Evolutionary conservation across 2,888 invertebrate genomes (phyloP).

Genomic region (Chromoteleia sp.): DNA sequence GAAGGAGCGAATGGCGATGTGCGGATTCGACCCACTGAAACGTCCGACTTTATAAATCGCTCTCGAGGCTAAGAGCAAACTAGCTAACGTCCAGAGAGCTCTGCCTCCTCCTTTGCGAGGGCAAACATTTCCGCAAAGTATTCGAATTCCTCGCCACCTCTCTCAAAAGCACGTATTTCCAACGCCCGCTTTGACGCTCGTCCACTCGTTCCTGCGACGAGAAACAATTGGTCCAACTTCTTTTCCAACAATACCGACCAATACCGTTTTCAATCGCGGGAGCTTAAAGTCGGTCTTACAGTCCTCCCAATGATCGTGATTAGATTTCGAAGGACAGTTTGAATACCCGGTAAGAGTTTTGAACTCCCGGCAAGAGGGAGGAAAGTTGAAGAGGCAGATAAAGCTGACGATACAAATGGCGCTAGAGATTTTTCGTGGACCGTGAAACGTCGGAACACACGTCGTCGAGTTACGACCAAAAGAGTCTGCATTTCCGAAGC

Average conservation of each 20-base stretch:
- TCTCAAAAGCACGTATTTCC: conserved; percentile 34
- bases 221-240: conserved; percentile 22
- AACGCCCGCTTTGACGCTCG: conserved; percentile 23
- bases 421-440: not conserved
- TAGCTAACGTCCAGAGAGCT: conserved; percentile 63
- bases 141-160: conserved; percentile 58
- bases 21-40: conserved; percentile 74
- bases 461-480: not conserved
- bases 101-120: conserved; percentile 41
- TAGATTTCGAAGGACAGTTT: too few species aligned
- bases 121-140: conserved; percentile 60
- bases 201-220: not conserved
- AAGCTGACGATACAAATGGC: conserved; percentile 29
- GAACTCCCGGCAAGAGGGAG: too few species aligned
- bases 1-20: conserved; percentile 52
- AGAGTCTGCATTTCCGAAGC: conserved; percentile 3
- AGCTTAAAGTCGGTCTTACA: too few species aligned
- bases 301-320: conserved; percentile 4
- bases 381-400: too few species aligned
- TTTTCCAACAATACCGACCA: not conserved
- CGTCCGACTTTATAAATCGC: conserved; percentile 78
- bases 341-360: not conserved
- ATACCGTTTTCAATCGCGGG: too few species aligned
- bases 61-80: conserved; percentile 70
- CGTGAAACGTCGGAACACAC: conserved; percentile 16